These are phyloP conservation scores for Dolichomitus sp. DNA, from an alignment of 2,888 invertebrate genomes.

Conservation along the genomic window DNA sequence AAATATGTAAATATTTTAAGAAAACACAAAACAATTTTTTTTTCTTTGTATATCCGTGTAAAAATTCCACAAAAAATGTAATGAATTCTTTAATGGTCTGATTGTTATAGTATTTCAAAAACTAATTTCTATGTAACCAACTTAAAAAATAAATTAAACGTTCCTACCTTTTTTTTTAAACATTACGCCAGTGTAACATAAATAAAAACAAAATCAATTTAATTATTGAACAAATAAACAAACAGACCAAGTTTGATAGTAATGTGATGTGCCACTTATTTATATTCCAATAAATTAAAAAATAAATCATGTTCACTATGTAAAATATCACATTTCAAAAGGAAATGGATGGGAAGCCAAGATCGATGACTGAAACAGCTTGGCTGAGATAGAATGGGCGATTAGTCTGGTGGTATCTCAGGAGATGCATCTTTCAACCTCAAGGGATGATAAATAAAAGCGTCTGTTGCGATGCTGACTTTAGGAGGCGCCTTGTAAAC, in stretches of 20 bases:
- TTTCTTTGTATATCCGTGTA: too few species aligned
- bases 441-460: slow-evolving; percentile 50
- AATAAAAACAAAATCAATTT: too few species aligned
- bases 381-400: neutral
- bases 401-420: slow-evolving; percentile 16
- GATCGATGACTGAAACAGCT: neutral
- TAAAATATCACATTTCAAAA: neutral
- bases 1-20: too few species aligned
- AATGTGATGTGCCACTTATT: neutral
- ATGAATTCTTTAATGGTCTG: too few species aligned
- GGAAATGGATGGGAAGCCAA: neutral
- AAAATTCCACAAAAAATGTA: too few species aligned
- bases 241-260: too few species aligned
- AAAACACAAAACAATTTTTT: too few species aligned
- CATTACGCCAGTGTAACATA: too few species aligned
- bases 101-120: too few species aligned
- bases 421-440: slow-evolving; percentile 20
- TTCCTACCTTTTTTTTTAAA: neutral
- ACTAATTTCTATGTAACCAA: neutral
- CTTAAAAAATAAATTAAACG: neutral
- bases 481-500: slow-evolving; percentile 61
- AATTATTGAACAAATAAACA: too few species aligned
- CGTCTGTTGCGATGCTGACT: slow-evolving; percentile 10
- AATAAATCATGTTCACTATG: neutral
- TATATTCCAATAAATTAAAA: neutral